These are phyloP conservation scores for Panagrolaimus sp. DNA, from an alignment of 1,140 invertebrate species.

Conservation along the genomic window DNA sequence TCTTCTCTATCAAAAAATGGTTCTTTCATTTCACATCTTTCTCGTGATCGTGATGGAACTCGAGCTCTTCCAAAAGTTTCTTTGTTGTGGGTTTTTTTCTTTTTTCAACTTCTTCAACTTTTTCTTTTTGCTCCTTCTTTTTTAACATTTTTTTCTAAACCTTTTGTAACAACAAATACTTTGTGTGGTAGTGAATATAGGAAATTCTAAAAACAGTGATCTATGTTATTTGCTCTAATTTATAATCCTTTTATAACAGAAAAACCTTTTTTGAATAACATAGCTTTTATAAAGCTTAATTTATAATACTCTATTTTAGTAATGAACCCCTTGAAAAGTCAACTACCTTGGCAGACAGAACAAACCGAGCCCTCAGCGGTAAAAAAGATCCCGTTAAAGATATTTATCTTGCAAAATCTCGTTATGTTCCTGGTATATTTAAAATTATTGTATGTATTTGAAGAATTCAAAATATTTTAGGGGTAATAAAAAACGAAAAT, in stretches of 20 bases:
- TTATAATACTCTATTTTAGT: not conserved
- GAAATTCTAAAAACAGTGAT: constrained; percentile 11
- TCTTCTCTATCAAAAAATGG: not conserved
- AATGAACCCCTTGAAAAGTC: constrained; percentile 42
- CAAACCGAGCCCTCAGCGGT: constrained; percentile 36
- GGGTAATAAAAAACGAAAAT: constrained; percentile 22
- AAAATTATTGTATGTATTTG: not conserved
- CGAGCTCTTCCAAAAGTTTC: constrained; percentile 12
- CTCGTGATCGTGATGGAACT: not conserved
- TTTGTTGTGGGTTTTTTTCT: constrained; percentile 11
- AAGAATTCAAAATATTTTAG: constrained; percentile 17
- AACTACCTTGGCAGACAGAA: constrained; percentile 56
- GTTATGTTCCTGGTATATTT: constrained; percentile 68
- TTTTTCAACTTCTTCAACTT: constrained; percentile 10
- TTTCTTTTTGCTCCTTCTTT: not conserved
- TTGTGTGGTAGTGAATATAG: constrained; percentile 13
- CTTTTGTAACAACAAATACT: constrained; percentile 21
- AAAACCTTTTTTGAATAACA: too few species aligned
- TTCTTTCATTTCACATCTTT: not conserved
- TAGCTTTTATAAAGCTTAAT: too few species aligned
- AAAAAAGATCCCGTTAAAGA: constrained; percentile 66
- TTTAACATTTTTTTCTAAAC: not conserved
- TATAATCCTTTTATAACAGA: too few species aligned
- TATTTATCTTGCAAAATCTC: constrained; percentile 70
- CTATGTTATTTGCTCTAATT: not conserved